Conservation (phyloP, 2,113 vertebrate genomes). For the Podarcis cretensis region DNA sequence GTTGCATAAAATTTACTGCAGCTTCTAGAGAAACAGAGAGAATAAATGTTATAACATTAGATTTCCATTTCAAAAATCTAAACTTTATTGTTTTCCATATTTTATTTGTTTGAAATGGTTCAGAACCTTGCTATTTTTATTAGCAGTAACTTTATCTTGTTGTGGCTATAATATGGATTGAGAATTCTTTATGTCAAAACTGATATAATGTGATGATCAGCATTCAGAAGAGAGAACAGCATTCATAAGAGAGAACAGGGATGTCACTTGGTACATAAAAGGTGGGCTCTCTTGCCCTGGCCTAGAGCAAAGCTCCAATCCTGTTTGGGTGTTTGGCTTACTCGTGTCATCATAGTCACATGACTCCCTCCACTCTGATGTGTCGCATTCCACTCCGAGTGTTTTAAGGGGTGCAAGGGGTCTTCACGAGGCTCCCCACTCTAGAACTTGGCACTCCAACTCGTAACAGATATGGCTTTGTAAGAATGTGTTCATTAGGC, state of each 20-base stretch:
- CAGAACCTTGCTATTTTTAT: slow-evolving; percentile 34
- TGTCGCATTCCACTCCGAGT: too few relatives aligned
- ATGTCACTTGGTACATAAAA: not conserved
- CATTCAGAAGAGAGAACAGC: not conserved
- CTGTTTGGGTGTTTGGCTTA: too few relatives aligned
- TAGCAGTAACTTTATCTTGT: slow-evolving; percentile 38
- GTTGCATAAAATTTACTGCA: slow-evolving; percentile 4
- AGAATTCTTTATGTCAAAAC: slow-evolving; percentile 22
- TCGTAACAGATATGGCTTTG: too few relatives aligned
- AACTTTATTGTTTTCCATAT: slow-evolving; percentile 33
- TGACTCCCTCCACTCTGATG: too few relatives aligned
- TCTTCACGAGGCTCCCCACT: too few relatives aligned
- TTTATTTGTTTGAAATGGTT: slow-evolving; percentile 54
- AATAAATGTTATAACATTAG: not conserved
- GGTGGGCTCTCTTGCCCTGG: not conserved
- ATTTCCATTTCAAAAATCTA: slow-evolving; percentile 39
- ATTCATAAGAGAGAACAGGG: not conserved
- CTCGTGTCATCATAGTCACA: too few relatives aligned
- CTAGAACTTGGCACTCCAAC: too few relatives aligned
- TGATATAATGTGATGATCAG: accelerated
- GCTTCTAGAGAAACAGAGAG: slow-evolving; percentile 17
- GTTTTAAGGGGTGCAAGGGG: too few relatives aligned
- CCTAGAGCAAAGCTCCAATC: too few relatives aligned
- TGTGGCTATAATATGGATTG: not conserved
- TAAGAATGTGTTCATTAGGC: too few relatives aligned